Evolutionary conservation across 2,113 vertebrate species (phyloP).

Genomic region (Pelusios castaneus): DNA sequence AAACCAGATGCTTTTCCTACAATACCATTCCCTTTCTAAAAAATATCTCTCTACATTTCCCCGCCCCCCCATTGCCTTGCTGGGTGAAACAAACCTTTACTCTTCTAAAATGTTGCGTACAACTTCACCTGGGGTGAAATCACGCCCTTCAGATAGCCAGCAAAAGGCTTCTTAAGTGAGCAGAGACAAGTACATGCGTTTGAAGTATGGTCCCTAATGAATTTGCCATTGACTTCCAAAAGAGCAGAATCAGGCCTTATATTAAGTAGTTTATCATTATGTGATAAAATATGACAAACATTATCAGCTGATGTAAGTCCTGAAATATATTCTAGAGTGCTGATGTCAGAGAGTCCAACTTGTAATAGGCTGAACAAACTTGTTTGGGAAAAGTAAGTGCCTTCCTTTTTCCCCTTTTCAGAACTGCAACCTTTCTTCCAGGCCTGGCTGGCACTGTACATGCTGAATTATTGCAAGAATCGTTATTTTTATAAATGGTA

Average conservation of each 20-base stretch:
- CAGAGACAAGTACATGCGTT: neutral
- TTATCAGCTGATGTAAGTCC: neutral
- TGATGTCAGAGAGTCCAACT: neutral
- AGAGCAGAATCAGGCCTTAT: neutral
- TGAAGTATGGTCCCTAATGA: neutral
- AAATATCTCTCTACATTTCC: neutral
- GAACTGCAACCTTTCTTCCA: neutral
- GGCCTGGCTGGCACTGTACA: neutral
- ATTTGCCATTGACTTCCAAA: neutral
- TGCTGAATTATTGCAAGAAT: neutral
- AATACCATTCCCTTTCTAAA: neutral
- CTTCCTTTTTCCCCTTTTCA: neutral
- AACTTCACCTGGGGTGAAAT: neutral
- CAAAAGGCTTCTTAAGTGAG: neutral
- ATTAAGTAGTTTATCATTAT: neutral
- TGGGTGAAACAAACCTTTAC: neutral
- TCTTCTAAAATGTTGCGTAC: constrained; percentile 1
- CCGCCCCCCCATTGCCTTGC: neutral
- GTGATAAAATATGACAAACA: too few relatives aligned
- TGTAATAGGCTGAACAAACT: neutral
- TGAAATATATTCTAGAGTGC: neutral
- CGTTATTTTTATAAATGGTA: neutral
- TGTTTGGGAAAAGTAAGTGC: neutral
- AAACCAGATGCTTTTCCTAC: neutral
- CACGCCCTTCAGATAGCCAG: neutral